Conservation (phyloP, 2,888 invertebrate genomes). For the Mycogona germanica region DNA sequence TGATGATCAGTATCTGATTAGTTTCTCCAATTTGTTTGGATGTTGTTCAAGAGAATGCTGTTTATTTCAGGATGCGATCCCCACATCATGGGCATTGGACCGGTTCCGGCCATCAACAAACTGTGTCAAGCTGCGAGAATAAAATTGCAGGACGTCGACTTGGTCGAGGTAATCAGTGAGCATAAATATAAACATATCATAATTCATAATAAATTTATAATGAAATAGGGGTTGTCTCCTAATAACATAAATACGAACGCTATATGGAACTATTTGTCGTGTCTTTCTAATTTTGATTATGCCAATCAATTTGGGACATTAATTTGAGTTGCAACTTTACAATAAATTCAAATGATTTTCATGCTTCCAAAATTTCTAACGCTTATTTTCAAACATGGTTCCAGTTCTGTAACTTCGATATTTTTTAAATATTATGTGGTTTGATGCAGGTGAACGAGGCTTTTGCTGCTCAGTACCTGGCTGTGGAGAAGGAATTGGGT, state of each 20-base stretch:
- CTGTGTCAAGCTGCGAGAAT: conserved; percentile 66
- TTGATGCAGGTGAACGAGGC: conserved; percentile 86
- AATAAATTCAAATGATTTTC: too few species aligned
- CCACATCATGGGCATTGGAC: conserved; percentile 95
- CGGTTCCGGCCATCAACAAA: conserved; percentile 83
- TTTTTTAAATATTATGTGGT: conserved; percentile 1
- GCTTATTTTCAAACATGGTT: too few species aligned
- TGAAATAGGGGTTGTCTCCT: too few species aligned
- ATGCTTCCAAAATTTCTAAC: too few species aligned
- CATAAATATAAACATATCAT: too few species aligned
- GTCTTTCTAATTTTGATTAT: background rate
- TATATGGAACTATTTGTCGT: too few species aligned
- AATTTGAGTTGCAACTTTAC: too few species aligned
- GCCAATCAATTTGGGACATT: conserved; percentile 8
- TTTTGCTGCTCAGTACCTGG: conserved; percentile 78
- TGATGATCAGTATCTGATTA: too few species aligned
- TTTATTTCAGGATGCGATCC: conserved; percentile 60
- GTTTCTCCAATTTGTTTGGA: too few species aligned
- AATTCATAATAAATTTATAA: background rate
- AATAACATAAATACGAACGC: too few species aligned
- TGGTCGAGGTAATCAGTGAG: conserved; percentile 70
- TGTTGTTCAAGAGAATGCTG: background rate
- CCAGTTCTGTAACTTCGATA: background rate
- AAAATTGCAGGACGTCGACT: conserved; percentile 72
- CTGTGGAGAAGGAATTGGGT: conserved; percentile 79